Percentiles rank a stretch among this genome's conserved stretches.
These are phyloP conservation scores for Anthopleura sola DNA, from an alignment of 64 coral and sea anemone species.

Conservation along the genomic window DNA sequence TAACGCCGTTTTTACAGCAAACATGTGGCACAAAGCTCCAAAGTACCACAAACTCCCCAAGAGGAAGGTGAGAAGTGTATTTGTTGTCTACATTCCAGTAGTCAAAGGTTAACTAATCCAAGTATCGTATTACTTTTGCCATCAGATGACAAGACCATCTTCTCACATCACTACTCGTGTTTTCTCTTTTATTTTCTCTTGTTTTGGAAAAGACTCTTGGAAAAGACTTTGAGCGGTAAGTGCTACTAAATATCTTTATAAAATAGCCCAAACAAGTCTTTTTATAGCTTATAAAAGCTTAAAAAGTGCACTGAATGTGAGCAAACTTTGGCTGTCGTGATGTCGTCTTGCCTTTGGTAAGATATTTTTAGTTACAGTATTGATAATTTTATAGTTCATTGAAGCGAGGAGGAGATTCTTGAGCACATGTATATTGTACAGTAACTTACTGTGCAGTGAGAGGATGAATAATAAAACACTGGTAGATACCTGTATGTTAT, in stretches of 20 bases:
- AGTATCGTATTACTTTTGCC: neutral
- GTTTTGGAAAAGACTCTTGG: neutral
- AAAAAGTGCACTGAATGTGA: neutral
- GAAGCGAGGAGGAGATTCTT: neutral
- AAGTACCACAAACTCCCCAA: neutral
- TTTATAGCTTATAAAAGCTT: neutral
- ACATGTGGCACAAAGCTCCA: neutral
- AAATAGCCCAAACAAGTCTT: neutral
- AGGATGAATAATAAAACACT: neutral
- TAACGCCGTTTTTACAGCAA: neutral
- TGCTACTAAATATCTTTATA: neutral
- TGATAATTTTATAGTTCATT: no score
- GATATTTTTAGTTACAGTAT: no score
- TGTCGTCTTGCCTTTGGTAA: no score
- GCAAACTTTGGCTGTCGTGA: no score
- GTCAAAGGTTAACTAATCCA: neutral
- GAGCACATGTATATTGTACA: neutral
- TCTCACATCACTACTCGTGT: neutral
- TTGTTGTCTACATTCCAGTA: neutral
- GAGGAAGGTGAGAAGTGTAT: neutral
- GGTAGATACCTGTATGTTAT: neutral
- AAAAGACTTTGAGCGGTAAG: slow-evolving; percentile 3
- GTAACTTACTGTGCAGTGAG: neutral
- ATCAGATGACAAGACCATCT: neutral
- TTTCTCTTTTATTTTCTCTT: neutral